Base-by-base conservation (phyloP, 1,140 invertebrate species). In the Apis cerana region DNA sequence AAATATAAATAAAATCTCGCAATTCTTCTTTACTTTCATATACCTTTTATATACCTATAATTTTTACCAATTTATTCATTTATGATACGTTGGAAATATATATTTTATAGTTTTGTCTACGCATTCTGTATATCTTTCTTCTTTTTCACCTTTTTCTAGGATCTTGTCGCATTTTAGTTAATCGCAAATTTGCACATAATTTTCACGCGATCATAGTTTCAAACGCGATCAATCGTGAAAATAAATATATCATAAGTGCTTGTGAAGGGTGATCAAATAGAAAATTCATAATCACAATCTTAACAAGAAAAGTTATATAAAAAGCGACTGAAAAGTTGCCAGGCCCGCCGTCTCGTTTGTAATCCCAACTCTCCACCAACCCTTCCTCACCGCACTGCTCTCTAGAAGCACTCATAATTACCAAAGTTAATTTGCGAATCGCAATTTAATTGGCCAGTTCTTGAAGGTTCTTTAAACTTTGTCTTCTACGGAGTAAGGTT, bases 251-350 rank as follows among this genome's bases (percentile, higher is more conserved):
- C 17, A 19, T 19, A 19, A 58, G 64, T 43, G 33, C 33, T 61
- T n/a, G 23, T 21, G 23, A 11, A 21, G 12, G 43, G 52, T 67
- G 19, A 62, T 48, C 52, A 59, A 61, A 62, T 61, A 21, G 67
- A 89, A 87, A 87, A 76, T 89, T 89, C 80, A 86, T 89, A 89
- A 89, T 89, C 84, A 74, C 61, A 79, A 87, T 89, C 88, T 89
- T 89, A 89, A 89, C 81, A 84, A 89, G 88, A 82, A 88, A 89
- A 89, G 85, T 89, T 88, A 88, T 75, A 69, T 72, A 85, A 89
- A 89, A 87, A 89, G 88, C 87, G 82, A 85, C 80, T 87, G 88
- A 83, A 70, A 89, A 89, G 88, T 89, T 87, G 58, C 27, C 65
- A 89, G 89, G 88, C 23, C 71, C 58, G 71, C 76, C 74, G 69